A percentile compares a stretch with the other conserved stretches of the same genome.
These are phyloP conservation scores for Anguilla marmorata DNA, from an alignment of 2,797 vertebrate genomes.

Conservation along the genomic window DNA sequence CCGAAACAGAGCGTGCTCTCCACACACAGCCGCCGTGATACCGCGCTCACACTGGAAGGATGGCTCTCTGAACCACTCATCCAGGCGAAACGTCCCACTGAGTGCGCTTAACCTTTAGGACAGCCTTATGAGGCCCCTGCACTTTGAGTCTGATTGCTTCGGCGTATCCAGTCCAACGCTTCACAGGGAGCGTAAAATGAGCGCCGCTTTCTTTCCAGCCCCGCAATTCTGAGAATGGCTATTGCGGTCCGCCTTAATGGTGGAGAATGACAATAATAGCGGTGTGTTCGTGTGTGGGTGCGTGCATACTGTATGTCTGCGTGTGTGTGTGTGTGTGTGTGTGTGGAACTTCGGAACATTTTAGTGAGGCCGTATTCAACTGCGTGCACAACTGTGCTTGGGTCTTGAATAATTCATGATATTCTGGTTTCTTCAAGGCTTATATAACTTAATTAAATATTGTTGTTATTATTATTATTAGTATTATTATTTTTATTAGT, in stretches of 20 bases:
- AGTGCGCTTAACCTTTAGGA: background rate
- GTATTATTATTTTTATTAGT: background rate
- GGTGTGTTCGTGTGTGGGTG: no score
- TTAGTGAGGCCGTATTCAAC: background rate
- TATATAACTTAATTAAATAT: background rate
- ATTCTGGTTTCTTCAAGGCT: background rate
- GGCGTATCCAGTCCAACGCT: background rate
- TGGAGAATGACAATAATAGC: background rate
- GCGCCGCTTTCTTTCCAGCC: background rate
- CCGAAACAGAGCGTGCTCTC: background rate
- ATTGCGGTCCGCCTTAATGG: background rate
- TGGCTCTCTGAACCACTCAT: background rate
- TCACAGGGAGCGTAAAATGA: background rate
- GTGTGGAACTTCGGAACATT: background rate
- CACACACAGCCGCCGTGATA: conserved; percentile 18
- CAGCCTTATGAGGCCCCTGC: background rate
- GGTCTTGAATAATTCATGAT: background rate
- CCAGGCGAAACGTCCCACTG: background rate
- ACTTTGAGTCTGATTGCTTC: background rate
- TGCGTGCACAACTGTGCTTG: background rate
- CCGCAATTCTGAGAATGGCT: background rate
- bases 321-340: background rate
- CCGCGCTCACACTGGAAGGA: background rate
- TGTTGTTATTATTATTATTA: background rate
- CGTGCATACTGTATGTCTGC: background rate